phyloP scores from a whole-genome alignment of 2,113 vertebrate genomes.

The Pygoscelis antarcticus region DNA sequence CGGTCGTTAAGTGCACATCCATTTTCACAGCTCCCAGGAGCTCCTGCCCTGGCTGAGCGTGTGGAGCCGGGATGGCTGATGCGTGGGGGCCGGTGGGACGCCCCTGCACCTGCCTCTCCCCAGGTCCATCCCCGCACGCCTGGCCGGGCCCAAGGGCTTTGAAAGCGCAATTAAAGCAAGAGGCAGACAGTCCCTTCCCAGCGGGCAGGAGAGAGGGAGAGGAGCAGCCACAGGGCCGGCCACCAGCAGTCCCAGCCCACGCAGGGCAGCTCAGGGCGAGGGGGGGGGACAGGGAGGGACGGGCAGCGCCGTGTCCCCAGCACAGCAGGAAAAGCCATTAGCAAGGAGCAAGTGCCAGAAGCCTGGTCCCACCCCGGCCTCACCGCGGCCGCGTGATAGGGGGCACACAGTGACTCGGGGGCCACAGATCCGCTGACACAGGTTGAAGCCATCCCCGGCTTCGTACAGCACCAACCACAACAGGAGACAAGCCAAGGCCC shows the following conservation, averaged over 20 bases:
- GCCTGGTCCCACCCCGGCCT: background rate
- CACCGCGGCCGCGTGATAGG: accelerated
- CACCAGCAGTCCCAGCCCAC: background rate
- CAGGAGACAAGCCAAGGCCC: no score
- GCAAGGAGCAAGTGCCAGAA: background rate
- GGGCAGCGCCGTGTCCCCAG: background rate
- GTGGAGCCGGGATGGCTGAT: background rate
- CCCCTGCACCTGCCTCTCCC: background rate
- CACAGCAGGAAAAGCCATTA: background rate
- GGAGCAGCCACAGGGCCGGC: background rate
- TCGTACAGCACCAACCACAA: background rate
- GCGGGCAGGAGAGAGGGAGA: background rate
- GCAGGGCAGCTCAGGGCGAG: background rate
- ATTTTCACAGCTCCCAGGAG: background rate
- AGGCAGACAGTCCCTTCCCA: background rate
- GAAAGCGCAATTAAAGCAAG: background rate
- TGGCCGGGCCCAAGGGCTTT: background rate
- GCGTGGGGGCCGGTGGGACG: background rate
- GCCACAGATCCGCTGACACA: accelerated
- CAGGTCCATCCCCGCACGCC: accelerated
- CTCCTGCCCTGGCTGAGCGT: background rate
- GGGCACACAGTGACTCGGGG: background rate
- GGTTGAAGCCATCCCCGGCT: background rate
- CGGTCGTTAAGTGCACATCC: background rate
- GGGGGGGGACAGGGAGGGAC: background rate